A percentile compares a stretch with the other conserved stretches of the same genome.
Conservation (phyloP, 2,888 invertebrate genomes). For the Mythimna pallens region DNA sequence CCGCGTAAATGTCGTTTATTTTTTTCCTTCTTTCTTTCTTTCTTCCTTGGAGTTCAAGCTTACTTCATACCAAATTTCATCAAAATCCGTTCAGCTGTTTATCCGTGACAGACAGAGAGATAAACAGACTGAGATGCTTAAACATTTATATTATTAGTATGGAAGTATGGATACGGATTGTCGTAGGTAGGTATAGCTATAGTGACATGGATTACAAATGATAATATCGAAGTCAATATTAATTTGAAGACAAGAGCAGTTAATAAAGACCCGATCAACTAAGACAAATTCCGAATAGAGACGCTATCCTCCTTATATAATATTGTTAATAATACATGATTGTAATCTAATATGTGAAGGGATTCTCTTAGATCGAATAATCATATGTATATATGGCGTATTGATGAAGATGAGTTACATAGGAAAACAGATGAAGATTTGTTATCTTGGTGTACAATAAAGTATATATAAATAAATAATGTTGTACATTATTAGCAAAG, state of each 20-base stretch:
- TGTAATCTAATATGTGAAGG: conserved; percentile 26
- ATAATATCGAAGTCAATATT: conserved; percentile 8
- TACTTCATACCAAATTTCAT: too few relatives aligned
- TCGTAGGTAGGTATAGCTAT: neutral
- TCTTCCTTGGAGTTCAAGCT: too few relatives aligned
- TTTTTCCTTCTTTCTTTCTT: too few relatives aligned
- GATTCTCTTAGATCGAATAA: conserved; percentile 11
- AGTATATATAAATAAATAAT: neutral
- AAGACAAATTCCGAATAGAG: conserved; percentile 22
- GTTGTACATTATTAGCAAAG: neutral
- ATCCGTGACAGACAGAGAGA: too few relatives aligned
- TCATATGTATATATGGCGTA: conserved; percentile 5
- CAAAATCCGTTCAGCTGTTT: too few relatives aligned
- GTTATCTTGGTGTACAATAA: too few relatives aligned
- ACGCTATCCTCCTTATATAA: conserved; percentile 9
- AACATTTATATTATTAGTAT: too few relatives aligned
- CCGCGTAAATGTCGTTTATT: too few relatives aligned
- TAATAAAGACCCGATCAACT: conserved; percentile 34
- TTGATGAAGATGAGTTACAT: conserved; percentile 1
- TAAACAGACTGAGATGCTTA: too few relatives aligned
- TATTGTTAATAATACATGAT: conserved; percentile 26
- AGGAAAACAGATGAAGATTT: neutral
- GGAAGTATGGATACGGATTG: too few relatives aligned
- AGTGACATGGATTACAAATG: conserved; percentile 2
- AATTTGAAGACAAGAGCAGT: conserved; percentile 9